phyloP scores from a whole-genome alignment of 2,888 invertebrate genomes.

The Onchidella celtica region DNA sequence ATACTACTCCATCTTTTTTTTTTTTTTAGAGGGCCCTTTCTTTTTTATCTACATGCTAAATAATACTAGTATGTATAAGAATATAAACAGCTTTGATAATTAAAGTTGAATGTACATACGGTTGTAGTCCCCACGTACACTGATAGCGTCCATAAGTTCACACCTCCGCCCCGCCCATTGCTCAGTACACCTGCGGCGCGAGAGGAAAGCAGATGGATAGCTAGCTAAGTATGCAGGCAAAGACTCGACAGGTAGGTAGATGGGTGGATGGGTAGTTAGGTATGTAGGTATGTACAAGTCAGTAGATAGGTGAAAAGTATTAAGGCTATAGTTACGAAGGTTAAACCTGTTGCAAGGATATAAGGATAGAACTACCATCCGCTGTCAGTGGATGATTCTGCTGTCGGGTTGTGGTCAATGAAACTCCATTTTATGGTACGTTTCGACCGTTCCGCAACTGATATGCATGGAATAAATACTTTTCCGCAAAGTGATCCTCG shows the following conservation, averaged over 20 bases:
- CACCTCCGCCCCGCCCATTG: slow-evolving; percentile 52
- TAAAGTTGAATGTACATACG: slow-evolving; percentile 48
- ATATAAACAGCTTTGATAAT: no score
- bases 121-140: slow-evolving; percentile 37
- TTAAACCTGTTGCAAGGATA: neutral
- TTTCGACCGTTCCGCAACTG: no score
- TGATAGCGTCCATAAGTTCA: slow-evolving; percentile 46
- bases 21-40: no score
- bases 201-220: slow-evolving; percentile 22
- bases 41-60: no score
- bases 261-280: neutral
- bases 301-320: neutral
- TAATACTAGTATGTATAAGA: no score
- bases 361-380: neutral
- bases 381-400: no score
- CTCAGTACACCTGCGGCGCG: slow-evolving; percentile 49
- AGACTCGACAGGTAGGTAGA: neutral
- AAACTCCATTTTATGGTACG: no score
- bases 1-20: no score
- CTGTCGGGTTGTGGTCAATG: no score
- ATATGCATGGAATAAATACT: no score
- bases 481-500: no score
- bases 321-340: neutral
- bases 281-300: neutral
- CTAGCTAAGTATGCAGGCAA: neutral